A percentile compares a stretch with the other conserved stretches of the same genome.
Evolutionary conservation across 2,888 invertebrate species (phyloP).

Genomic region (Drosophila eohydei): DNA sequence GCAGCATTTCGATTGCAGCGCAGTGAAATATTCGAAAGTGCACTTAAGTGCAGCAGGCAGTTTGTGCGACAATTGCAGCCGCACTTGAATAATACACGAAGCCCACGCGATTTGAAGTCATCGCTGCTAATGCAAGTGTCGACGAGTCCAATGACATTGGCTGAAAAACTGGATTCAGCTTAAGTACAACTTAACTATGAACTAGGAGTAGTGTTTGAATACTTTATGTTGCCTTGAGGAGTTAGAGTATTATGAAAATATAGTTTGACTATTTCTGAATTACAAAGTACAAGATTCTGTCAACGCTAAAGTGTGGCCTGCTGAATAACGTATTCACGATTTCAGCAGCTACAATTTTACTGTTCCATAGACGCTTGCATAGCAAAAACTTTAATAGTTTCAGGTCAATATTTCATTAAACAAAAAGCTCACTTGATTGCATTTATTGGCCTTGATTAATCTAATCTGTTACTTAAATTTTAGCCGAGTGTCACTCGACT

Average conservation of each 20-base stretch:
- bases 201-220: not conserved
- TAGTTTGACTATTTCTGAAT: too few relatives aligned
- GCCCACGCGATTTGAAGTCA: constrained; percentile 31
- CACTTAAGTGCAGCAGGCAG: constrained; percentile 50
- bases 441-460: not conserved
- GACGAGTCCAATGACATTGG: constrained; percentile 7
- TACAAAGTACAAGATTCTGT: too few relatives aligned
- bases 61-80: constrained; percentile 23
- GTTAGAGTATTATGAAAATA: too few relatives aligned
- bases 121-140: constrained; percentile 26
- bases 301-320: too few relatives aligned
- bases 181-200: not conserved
- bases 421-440: not conserved
- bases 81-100: constrained; percentile 33
- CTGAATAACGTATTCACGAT: too few relatives aligned
- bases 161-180: not conserved
- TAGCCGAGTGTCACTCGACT: constrained; percentile 38
- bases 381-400: too few relatives aligned
- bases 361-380: too few relatives aligned
- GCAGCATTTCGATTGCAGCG: constrained; percentile 16
- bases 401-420: too few relatives aligned
- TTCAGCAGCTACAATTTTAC: too few relatives aligned
- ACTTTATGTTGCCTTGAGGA: too few relatives aligned
- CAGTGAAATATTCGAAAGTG: constrained; percentile 45
- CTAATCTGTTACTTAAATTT: not conserved